Percentiles rank a stretch among this genome's conserved stretches.
phyloP scores from a whole-genome alignment of 2,888 invertebrate genomes.

The Microctonus aethiopoides region DNA sequence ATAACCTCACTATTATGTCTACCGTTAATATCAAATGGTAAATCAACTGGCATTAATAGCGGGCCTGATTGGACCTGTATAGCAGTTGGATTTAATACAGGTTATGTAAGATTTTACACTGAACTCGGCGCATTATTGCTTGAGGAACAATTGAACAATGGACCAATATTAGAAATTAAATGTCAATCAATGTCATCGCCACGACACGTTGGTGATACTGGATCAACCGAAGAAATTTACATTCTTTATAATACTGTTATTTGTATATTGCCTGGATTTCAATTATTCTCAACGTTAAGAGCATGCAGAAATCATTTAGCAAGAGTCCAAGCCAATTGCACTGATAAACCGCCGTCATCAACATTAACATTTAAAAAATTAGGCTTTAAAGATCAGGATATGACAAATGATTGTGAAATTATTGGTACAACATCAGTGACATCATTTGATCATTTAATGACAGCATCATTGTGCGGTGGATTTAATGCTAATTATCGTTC shows the following conservation, averaged over 20 bases:
- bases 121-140: slow-evolving; percentile 86
- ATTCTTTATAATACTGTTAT: slow-evolving; percentile 79
- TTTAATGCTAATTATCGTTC: slow-evolving; percentile 78
- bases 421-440: slow-evolving; percentile 79
- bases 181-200: slow-evolving; percentile 76
- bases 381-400: slow-evolving; percentile 82
- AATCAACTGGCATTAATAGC: slow-evolving; percentile 70
- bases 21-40: slow-evolving; percentile 69
- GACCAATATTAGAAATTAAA: slow-evolving; percentile 81
- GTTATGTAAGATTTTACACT: slow-evolving; percentile 87
- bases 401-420: slow-evolving; percentile 81
- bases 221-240: slow-evolving; percentile 77
- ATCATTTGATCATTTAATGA: slow-evolving; percentile 87
- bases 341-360: slow-evolving; percentile 70
- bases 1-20: slow-evolving; percentile 69
- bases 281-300: slow-evolving; percentile 82
- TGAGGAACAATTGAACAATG: slow-evolving; percentile 86
- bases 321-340: slow-evolving; percentile 79
- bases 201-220: slow-evolving; percentile 62
- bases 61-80: slow-evolving; percentile 95
- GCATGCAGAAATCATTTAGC: slow-evolving; percentile 83
- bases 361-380: slow-evolving; percentile 86
- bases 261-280: slow-evolving; percentile 81
- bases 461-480: slow-evolving; percentile 82
- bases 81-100: slow-evolving; percentile 86